Evolutionary conservation across 2,888 invertebrate genomes (phyloP).

Genomic region (Athrips mouffetella): DNA sequence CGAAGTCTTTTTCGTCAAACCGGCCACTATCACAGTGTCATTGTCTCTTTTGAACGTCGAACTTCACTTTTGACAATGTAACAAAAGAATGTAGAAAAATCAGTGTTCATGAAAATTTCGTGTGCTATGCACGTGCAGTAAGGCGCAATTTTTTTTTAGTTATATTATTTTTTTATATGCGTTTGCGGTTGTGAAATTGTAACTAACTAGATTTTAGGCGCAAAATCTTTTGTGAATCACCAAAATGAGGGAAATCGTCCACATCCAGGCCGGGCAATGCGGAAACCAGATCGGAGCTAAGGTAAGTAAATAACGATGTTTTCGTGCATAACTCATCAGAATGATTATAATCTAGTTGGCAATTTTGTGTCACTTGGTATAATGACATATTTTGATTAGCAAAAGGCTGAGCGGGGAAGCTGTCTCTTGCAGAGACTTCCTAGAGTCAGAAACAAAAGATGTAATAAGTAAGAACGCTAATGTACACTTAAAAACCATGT

Average conservation of each 20-base stretch:
- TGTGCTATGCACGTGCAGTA: conserved; percentile 47
- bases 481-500: too few relatives aligned
- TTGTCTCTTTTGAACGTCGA: conserved; percentile 27
- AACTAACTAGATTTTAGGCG: conserved; percentile 35
- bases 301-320: too few relatives aligned
- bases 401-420: too few relatives aligned
- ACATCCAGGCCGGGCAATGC: conserved; percentile 90
- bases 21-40: too few relatives aligned
- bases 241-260: conserved; percentile 90
- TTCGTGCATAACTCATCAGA: too few relatives aligned
- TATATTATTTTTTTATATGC: conserved; percentile 44
- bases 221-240: conserved; percentile 49
- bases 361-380: too few relatives aligned
- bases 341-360: too few relatives aligned
- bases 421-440: too few relatives aligned
- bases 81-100: conserved; percentile 38
- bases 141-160: conserved; percentile 22
- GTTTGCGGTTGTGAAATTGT: conserved; percentile 40
- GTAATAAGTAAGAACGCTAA: too few relatives aligned
- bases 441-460: too few relatives aligned
- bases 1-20: too few relatives aligned
- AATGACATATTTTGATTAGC: too few relatives aligned
- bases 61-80: conserved; percentile 21
- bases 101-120: conserved; percentile 45
- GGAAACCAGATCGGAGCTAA: conserved; percentile 89